Percentiles rank a stretch among this genome's conserved stretches.
Evolutionary conservation across 2,888 invertebrate genomes (phyloP).

Genomic region (Tromatobia lineatoria): DNA sequence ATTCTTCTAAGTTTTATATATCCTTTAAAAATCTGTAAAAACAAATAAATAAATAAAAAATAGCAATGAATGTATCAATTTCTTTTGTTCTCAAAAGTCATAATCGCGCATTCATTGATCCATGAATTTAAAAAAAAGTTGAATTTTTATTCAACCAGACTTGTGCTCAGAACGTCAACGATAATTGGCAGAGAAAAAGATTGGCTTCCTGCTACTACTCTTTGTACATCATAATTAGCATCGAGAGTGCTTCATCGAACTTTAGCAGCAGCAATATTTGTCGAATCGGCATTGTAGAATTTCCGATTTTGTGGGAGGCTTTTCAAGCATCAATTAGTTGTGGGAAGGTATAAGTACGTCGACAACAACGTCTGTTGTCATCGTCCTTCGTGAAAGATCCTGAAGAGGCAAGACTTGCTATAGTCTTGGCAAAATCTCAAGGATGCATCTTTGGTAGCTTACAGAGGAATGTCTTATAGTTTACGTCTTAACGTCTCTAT

Average conservation of each 20-base stretch:
- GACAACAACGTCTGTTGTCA: slow-evolving; percentile 8
- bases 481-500: neutral
- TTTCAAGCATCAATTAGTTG: slow-evolving; percentile 23
- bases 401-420: neutral
- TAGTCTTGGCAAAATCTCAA: neutral
- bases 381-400: neutral
- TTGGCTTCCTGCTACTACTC: neutral
- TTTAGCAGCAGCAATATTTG: neutral
- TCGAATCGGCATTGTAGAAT: slow-evolving; percentile 2
- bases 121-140: neutral
- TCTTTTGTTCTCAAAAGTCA: neutral
- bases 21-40: too few species aligned
- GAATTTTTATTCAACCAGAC: neutral
- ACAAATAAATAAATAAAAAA: neutral
- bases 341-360: neutral
- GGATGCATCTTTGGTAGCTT: neutral
- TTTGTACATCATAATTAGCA: neutral
- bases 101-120: neutral
- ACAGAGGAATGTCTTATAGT: neutral
- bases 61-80: neutral
- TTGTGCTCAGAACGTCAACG: neutral
- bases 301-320: neutral
- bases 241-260: slow-evolving; percentile 7
- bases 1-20: too few species aligned
- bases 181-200: slow-evolving; percentile 19